These are phyloP conservation scores for Crossaster papposus DNA, from an alignment of 53 echinoderm and acorn worm species.

Conservation along the genomic window DNA sequence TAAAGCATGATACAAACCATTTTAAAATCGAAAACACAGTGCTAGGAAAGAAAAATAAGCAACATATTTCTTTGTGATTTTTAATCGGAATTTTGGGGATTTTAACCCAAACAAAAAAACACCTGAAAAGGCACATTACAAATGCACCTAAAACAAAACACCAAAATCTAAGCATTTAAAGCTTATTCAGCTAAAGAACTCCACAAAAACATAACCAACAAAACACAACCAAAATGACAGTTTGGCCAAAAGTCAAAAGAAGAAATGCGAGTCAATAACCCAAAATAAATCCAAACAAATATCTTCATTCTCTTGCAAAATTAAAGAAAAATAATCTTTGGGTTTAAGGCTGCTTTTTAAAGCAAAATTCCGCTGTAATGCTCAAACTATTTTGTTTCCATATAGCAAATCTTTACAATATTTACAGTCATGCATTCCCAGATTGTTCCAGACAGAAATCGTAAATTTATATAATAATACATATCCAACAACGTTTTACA, in stretches of 20 bases:
- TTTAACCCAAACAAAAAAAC: background rate
- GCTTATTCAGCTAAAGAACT: background rate
- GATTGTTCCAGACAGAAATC: background rate
- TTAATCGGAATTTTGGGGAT: background rate
- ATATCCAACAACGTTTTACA: no score
- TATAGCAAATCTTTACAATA: slow-evolving; percentile 23
- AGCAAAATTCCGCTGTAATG: background rate
- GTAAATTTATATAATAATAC: background rate
- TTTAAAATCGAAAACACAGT: background rate
- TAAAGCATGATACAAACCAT: slow-evolving; percentile 41
- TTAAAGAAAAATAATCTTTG: slow-evolving; percentile 20
- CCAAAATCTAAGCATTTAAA: background rate
- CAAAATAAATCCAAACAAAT: background rate
- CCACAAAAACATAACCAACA: background rate
- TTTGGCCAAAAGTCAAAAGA: background rate
- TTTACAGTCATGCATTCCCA: slow-evolving; percentile 29
- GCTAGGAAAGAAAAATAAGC: background rate
- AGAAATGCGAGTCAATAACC: background rate
- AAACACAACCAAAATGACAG: background rate
- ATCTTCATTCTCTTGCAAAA: background rate
- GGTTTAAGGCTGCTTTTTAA: background rate
- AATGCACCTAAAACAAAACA: background rate
- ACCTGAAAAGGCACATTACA: background rate
- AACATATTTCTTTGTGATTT: background rate
- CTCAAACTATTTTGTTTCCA: background rate